A percentile compares a stretch with the other conserved stretches of the same genome.
Conservation (phyloP, 2,113 vertebrate species). For the Oreocharis arfaki region DNA sequence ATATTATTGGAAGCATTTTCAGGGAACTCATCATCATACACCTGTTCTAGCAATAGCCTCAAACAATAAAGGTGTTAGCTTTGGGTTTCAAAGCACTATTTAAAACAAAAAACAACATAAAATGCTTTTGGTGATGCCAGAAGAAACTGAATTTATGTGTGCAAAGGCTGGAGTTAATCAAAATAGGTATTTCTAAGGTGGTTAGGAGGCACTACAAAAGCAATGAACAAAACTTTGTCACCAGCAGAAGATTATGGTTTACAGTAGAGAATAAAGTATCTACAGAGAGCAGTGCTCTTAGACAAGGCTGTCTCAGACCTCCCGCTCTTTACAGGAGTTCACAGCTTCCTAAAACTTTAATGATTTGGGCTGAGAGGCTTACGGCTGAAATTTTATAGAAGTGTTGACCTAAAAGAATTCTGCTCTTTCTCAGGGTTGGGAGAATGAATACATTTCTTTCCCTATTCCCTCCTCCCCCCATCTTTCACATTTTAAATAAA, state of each 20-base stretch:
- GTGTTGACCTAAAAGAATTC: not conserved
- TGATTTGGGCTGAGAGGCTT: not conserved
- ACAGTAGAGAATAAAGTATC: rapidly evolving
- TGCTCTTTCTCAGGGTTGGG: not conserved
- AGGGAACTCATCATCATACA: not conserved
- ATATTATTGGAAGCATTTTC: not conserved
- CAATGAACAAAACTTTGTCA: not conserved
- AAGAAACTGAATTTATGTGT: not conserved
- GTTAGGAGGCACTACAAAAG: not conserved
- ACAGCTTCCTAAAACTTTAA: not conserved
- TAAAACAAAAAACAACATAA: not conserved
- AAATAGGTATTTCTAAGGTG: not conserved
- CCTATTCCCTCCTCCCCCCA: rapidly evolving
- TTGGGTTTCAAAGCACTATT: not conserved
- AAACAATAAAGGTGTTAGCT: not conserved
- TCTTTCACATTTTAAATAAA: not conserved
- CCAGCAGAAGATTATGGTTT: not conserved
- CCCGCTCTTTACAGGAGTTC: not conserved
- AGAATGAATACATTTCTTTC: not conserved
- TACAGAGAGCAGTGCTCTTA: not conserved
- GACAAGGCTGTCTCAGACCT: not conserved
- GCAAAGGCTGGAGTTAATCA: not conserved
- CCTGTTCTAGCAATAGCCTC: not conserved
- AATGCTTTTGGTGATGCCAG: not conserved
- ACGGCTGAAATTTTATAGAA: not conserved